Base-by-base conservation (phyloP, 2,113 vertebrate genomes). In the Pollimyrus isidori region DNA sequence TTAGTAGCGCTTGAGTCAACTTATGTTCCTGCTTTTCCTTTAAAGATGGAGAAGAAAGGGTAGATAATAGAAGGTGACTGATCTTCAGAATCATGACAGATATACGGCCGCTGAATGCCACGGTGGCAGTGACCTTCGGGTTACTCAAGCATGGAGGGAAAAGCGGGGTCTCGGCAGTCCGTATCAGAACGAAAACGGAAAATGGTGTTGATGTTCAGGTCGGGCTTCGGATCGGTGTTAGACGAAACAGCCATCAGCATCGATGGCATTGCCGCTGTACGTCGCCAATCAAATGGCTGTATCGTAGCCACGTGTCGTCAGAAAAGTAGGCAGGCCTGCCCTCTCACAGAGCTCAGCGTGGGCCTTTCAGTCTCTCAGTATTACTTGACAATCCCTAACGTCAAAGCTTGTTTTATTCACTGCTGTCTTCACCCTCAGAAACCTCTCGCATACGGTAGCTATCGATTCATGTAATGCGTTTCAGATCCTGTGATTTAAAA, bases 11-110 rank as follows among this genome's bases (percentile, higher is more conserved):
- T 48, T 35, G 23, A 88, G 89, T 87, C 89, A 30, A 56, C 86
- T 88, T 46, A 50, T 58, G 89, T 80, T 90, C 86, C 65, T 26
- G 21, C 19, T 87, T 39, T 87, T 80, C 69, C 46, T 83, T 35
- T 92, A 92, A 90, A 17, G 91, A 94, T 93, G 92, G 92, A 93
- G 92, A 90, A 93, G 89, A 93, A 92, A 58, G 93, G 92, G 91
- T 86, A 89, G 92, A 94, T 92, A 90, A 93, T 89, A 90, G 90
- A 90, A 92, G 94, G 92, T 53, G 88, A 90, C 17, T 90, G 2
- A 91, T 93, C 92, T 92, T 3, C 90, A 86, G 92, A 93, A 93
- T 91, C 92, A 91, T 94, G 94, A 94, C 94, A 94, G 93, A 95
- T 93, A 94, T 93, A 93, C 88, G 87, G 91, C 95, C 93, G 93